These are phyloP conservation scores for Pelochelys cantorii DNA, from an alignment of 2,797 vertebrate genomes.

Conservation along the genomic window DNA sequence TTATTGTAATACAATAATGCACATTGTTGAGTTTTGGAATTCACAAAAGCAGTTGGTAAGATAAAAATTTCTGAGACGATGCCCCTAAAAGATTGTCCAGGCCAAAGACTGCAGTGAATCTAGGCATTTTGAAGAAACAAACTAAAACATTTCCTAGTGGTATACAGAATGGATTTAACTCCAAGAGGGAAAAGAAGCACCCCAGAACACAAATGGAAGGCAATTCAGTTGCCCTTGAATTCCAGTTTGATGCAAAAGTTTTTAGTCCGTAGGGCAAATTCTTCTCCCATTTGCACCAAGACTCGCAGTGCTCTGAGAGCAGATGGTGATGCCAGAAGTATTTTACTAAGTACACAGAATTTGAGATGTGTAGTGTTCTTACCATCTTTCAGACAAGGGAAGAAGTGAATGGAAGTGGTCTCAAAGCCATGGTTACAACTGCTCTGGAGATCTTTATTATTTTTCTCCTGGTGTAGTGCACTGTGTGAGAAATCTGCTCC, in stretches of 20 bases:
- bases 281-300: neutral
- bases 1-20: neutral
- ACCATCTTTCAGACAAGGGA: neutral
- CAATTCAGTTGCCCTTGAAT: neutral
- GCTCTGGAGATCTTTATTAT: neutral
- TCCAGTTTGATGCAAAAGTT: neutral
- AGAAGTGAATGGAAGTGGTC: neutral
- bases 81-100: neutral
- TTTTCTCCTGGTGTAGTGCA: neutral
- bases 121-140: neutral
- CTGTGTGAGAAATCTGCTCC: neutral
- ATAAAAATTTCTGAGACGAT: neutral
- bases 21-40: neutral
- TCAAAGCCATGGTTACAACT: neutral
- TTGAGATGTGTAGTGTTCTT: neutral
- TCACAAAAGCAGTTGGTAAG: neutral
- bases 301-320: neutral
- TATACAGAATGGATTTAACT: neutral
- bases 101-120: neutral
- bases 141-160: neutral
- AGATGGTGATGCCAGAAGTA: accelerated
- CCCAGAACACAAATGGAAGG: neutral
- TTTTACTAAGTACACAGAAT: neutral
- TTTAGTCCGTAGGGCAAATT: neutral
- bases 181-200: neutral